These are phyloP conservation scores for Leptopilina clavipes DNA, from an alignment of 1,140 invertebrate species.

Conservation along the genomic window DNA sequence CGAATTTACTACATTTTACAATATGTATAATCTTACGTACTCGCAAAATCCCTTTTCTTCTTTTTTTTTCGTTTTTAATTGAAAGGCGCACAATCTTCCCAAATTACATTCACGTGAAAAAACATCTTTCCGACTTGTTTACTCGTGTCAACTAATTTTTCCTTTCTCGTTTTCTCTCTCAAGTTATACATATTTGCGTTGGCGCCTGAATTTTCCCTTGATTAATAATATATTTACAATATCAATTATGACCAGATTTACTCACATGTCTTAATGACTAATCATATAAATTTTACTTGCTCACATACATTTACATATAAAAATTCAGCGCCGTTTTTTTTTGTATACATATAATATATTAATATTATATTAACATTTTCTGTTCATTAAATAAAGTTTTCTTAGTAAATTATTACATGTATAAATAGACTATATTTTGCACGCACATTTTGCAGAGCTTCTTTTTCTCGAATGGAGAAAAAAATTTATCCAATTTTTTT, in stretches of 20 bases:
- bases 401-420: conserved; percentile 59
- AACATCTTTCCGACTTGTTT: background rate
- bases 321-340: conserved; percentile 56
- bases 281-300: conserved; percentile 61
- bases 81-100: background rate
- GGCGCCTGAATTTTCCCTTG: conserved; percentile 42
- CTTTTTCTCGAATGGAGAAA: background rate
- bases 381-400: conserved; percentile 67
- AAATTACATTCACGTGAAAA: background rate
- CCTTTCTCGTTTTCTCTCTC: conserved; percentile 37
- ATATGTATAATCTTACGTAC: conserved; percentile 34
- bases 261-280: conserved; percentile 66
- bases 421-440: conserved; percentile 67
- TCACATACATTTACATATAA: conserved; percentile 52
- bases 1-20: conserved; percentile 45
- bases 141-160: conserved; percentile 38
- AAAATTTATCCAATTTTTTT: conserved; percentile 11
- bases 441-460: conserved; percentile 41
- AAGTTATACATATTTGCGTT: conserved; percentile 38
- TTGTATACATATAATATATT: conserved; percentile 45
- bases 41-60: conserved; percentile 23
- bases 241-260: conserved; percentile 70
- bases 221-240: conserved; percentile 63
- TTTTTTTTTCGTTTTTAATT: conserved; percentile 17
- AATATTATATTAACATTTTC: conserved; percentile 62